Conservation (phyloP, 2,113 vertebrate species). For the Sinocyclocheilus anshuiensis region DNA sequence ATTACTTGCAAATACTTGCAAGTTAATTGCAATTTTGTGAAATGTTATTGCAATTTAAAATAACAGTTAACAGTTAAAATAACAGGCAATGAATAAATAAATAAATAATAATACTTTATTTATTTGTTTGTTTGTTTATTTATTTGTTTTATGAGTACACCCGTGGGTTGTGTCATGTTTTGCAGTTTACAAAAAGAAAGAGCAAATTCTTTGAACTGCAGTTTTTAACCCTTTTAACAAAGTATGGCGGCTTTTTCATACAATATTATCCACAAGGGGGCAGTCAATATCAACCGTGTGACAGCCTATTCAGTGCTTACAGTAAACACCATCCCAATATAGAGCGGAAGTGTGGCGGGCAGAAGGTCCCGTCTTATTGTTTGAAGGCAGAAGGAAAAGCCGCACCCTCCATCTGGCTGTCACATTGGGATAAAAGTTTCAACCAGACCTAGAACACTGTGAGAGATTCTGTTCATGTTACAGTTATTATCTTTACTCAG, state of each 20-base stretch:
- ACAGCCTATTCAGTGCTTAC: neutral
- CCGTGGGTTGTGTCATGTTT: neutral
- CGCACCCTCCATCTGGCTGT: slow-evolving; percentile 56
- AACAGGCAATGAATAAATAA: too few relatives aligned
- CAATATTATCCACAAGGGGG: slow-evolving; percentile 14
- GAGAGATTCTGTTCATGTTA: neutral
- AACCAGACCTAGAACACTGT: slow-evolving; percentile 21
- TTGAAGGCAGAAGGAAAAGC: slow-evolving; percentile 62
- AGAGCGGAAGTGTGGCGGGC: slow-evolving; percentile 56
- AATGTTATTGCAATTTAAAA: too few relatives aligned
- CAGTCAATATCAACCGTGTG: neutral
- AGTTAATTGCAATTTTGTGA: too few relatives aligned
- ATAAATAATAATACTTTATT: too few relatives aligned
- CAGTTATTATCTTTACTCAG: neutral
- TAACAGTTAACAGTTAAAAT: too few relatives aligned
- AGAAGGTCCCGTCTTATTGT: slow-evolving; percentile 59
- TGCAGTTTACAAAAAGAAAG: neutral
- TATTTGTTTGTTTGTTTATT: too few relatives aligned
- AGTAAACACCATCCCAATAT: slow-evolving; percentile 18
- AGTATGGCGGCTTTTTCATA: neutral
- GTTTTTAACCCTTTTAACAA: neutral
- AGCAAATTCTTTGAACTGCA: neutral
- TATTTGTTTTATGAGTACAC: neutral
- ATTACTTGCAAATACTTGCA: too few relatives aligned
- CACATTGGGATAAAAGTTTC: slow-evolving; percentile 41